Evolutionary conservation across 2,113 vertebrate genomes (phyloP).

Genomic region (Crotalus helleri): DNA sequence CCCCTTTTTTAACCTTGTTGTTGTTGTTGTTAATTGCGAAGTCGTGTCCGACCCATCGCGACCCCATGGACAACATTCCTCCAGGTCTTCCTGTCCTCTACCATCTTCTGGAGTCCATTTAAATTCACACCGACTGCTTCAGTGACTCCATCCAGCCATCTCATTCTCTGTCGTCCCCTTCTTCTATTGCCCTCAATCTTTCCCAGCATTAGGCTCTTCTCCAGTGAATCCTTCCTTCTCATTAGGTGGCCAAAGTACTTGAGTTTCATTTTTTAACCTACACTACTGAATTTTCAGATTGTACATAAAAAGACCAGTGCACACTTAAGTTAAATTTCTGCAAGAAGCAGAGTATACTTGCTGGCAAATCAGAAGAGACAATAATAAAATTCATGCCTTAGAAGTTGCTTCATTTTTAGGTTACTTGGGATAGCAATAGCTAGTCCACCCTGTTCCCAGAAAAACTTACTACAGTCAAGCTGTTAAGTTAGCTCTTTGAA

Average conservation of each 20-base stretch:
- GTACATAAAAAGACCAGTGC: background rate
- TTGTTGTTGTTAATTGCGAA: too few species aligned
- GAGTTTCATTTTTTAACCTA: background rate
- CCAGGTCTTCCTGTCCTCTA: too few species aligned
- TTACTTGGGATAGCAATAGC: background rate
- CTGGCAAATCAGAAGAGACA: background rate
- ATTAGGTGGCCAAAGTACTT: too few species aligned
- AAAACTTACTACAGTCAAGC: background rate
- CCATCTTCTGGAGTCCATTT: too few species aligned
- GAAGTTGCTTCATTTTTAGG: background rate
- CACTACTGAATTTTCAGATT: background rate
- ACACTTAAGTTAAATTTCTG: background rate
- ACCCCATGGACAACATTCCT: too few species aligned
- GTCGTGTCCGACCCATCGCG: too few species aligned
- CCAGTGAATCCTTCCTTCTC: too few species aligned
- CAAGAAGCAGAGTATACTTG: background rate
- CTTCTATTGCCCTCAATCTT: too few species aligned
- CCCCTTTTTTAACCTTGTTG: background rate
- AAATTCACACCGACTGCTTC: too few species aligned
- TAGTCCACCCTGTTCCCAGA: background rate
- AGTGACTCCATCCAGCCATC: too few species aligned
- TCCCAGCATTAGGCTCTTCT: too few species aligned
- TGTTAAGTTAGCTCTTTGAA: background rate
- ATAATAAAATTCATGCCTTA: background rate
- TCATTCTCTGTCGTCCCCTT: too few species aligned